Evolutionary conservation across 2,888 invertebrate genomes (phyloP), one percentile per base, ranked within the genome.

Genomic region (Trissonchulus latispiculum): DNA sequence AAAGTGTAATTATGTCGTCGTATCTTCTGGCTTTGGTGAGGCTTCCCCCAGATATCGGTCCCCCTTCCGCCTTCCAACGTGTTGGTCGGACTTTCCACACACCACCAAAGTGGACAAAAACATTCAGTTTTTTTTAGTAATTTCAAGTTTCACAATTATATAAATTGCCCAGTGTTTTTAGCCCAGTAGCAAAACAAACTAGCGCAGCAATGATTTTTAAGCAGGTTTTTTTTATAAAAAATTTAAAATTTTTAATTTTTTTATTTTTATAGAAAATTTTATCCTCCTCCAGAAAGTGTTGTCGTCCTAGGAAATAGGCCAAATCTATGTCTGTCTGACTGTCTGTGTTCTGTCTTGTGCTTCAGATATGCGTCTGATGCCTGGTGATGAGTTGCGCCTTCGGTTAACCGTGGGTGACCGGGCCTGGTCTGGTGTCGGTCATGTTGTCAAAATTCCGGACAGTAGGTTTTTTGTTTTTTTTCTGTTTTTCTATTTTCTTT

Each of bases 321-420:
- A 71, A 23, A 31, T 8, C 18, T 61, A 36, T 15, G 31, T n/a
- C n/a, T 28, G 73, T 59, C 31, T 70, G 23, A 8, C 35, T n/a
- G 18, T 36, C 18, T 18, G 28, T 70, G 33, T 2, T 62, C 8
- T 2, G 70, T n/a, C n/a, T n/a, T n/a, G n/a, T n/a, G n/a, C n/a
- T 79, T 75, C 80, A 87, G 97, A 96, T 81, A 95, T 97, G 93
- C 94, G 95, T 83, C 85, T 99, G 72, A 97, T 99, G 96, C 96
- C 96, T 82, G 99, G 99, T 3, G 99, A 99, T 86, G 99, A 99
- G 83, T 84, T 99, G 72, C 87, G 94, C 79, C 86, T 99, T 78
- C 90, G 95, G 80, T 95, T 83, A 75, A 78, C 78, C 37, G 79
- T 80, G 0, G 75, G 79, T n/a, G 77, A 78, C 61, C 75, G 74